A percentile compares a stretch with the other conserved stretches of the same genome.
These are phyloP conservation scores for Phlogophora meticulosa DNA, from an alignment of 2,888 invertebrate species.

Conservation along the genomic window DNA sequence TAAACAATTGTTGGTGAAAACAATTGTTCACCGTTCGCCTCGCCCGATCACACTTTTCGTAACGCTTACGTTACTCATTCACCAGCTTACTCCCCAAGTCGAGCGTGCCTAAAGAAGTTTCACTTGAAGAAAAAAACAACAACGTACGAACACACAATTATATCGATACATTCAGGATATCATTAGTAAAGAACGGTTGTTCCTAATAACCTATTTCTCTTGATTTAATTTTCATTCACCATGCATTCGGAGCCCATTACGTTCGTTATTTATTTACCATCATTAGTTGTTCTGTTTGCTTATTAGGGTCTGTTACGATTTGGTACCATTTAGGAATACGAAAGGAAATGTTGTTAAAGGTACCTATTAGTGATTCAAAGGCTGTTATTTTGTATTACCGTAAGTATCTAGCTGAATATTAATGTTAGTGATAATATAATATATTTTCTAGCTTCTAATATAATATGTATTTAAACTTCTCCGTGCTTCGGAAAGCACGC, in stretches of 20 bases:
- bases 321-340: slow-evolving; percentile 4
- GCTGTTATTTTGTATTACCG: slow-evolving; percentile 1
- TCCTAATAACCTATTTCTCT: slow-evolving; percentile 23
- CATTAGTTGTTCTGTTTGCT: slow-evolving; percentile 45
- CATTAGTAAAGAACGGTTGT: slow-evolving; percentile 30
- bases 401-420: not conserved
- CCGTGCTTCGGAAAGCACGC: too few species aligned
- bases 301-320: slow-evolving; percentile 9
- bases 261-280: slow-evolving; percentile 31
- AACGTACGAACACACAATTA: slow-evolving; percentile 9
- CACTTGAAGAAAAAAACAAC: not conserved
- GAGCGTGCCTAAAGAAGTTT: too few species aligned
- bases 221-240: slow-evolving; percentile 50
- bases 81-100: too few species aligned
- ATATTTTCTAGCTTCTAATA: too few species aligned
- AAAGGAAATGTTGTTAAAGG: not conserved
- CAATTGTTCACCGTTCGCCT: too few species aligned
- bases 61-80: too few species aligned
- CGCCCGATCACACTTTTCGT: too few species aligned
- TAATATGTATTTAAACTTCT: too few species aligned
- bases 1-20: too few species aligned
- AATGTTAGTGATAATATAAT: not conserved
- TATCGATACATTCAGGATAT: slow-evolving; percentile 5
- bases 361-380: slow-evolving; percentile 4
- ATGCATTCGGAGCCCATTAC: slow-evolving; percentile 39